Evolutionary conservation across 2,113 vertebrate species (phyloP).

Genomic region (Hemiprocne comata): DNA sequence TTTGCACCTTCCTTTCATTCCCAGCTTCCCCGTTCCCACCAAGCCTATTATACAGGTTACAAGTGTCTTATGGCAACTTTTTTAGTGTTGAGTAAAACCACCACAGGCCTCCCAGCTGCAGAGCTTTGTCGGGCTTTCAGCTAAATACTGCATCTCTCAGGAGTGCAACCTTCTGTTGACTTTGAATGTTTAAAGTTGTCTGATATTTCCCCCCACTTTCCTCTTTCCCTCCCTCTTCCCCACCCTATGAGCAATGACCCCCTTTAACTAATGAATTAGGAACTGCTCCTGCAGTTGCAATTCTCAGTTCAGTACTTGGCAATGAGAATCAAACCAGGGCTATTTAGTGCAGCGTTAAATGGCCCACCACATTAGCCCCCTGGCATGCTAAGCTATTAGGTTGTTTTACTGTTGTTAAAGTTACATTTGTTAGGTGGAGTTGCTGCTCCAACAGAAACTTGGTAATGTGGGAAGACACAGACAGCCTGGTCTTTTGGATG

Average conservation of each 20-base stretch:
- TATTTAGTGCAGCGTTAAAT: slow-evolving; percentile 84
- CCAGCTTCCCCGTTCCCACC: slow-evolving; percentile 41
- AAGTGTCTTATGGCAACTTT: slow-evolving; percentile 56
- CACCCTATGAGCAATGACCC: slow-evolving; percentile 82
- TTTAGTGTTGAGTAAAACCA: slow-evolving; percentile 40
- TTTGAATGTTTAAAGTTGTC: slow-evolving; percentile 52
- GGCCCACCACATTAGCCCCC: slow-evolving; percentile 82
- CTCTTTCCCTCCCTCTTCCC: slow-evolving; percentile 25
- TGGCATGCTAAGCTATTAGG: slow-evolving; percentile 82
- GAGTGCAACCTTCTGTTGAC: slow-evolving; percentile 68
- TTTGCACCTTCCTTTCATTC: slow-evolving; percentile 59
- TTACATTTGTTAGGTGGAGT: slow-evolving; percentile 81
- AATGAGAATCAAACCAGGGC: slow-evolving; percentile 78
- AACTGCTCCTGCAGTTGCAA: slow-evolving; percentile 77
- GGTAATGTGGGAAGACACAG: neutral
- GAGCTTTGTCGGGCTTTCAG: slow-evolving; percentile 59
- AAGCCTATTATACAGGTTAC: slow-evolving; percentile 68
- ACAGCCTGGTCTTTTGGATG: neutral
- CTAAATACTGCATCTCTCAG: slow-evolving; percentile 48
- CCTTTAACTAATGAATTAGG: slow-evolving; percentile 83
- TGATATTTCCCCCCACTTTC: neutral
- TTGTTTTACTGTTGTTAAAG: slow-evolving; percentile 83
- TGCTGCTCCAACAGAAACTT: slow-evolving; percentile 74
- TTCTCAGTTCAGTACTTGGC: slow-evolving; percentile 83
- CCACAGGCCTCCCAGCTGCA: slow-evolving; percentile 61